These are phyloP conservation scores for Rhinoptilus africanus DNA, from an alignment of 2,113 vertebrate species.

Conservation along the genomic window DNA sequence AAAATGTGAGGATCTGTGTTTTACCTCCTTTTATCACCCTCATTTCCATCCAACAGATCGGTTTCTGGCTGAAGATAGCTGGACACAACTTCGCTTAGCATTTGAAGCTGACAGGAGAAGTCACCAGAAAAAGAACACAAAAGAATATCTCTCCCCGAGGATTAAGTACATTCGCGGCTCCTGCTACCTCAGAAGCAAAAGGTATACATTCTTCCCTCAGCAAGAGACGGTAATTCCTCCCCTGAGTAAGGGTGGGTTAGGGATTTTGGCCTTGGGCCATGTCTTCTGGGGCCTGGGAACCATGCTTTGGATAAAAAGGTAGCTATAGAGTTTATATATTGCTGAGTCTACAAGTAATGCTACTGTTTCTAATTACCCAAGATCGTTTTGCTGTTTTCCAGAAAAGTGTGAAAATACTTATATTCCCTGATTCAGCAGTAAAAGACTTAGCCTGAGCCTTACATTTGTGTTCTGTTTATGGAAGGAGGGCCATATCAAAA, in stretches of 20 bases:
- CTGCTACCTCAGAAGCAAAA: constrained; percentile 20
- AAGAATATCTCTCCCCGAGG: not conserved
- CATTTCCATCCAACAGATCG: not conserved
- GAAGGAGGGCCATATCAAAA: constrained; percentile 9
- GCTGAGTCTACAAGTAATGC: constrained; percentile 38
- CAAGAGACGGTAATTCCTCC: not conserved
- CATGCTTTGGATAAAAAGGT: not conserved
- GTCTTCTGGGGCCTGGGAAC: not conserved
- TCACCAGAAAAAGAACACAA: not conserved
- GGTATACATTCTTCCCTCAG: not conserved
- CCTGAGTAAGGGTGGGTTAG: not conserved
- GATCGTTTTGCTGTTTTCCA: not conserved
- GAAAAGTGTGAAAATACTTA: constrained; percentile 36
- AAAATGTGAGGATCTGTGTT: not conserved
- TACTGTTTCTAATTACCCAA: constrained; percentile 38
- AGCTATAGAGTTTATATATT: not conserved
- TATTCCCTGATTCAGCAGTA: constrained; percentile 8
- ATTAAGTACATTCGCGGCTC: not conserved
- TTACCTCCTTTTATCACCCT: not conserved
- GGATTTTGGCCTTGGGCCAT: constrained; percentile 1
- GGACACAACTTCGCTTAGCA: not conserved
- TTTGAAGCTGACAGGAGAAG: not conserved
- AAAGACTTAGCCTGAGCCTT: not conserved
- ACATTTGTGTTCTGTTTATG: not conserved
- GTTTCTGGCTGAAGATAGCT: not conserved